Evolutionary conservation across 2,888 invertebrate species (phyloP).

Genomic region (Polymixis flavicincta): DNA sequence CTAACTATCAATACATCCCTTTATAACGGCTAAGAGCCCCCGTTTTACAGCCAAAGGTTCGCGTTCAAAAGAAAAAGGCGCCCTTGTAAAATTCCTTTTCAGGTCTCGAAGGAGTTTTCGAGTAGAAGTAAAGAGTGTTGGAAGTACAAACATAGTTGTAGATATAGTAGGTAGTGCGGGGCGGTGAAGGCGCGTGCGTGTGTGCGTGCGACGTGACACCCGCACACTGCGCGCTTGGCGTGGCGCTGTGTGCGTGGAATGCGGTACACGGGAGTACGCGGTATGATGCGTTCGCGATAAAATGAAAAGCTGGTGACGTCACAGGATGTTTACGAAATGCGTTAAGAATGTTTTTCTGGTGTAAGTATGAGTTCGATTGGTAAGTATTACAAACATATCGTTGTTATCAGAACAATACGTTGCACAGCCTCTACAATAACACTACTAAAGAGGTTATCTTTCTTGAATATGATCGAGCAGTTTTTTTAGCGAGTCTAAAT

Average conservation of each 20-base stretch:
- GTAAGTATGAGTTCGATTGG: conserved; percentile 41
- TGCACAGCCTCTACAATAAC: neutral
- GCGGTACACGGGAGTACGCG: conserved; percentile 72
- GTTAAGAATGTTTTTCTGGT: conserved; percentile 28
- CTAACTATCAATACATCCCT: conserved; percentile 80
- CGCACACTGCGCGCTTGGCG: conserved; percentile 49
- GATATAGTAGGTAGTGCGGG: conserved; percentile 78
- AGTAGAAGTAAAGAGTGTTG: conserved; percentile 71
- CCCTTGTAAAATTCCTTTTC: conserved; percentile 88
- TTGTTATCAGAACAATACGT: neutral
- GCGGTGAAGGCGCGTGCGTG: conserved; percentile 75
- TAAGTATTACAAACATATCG: conserved; percentile 11
- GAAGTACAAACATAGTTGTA: conserved; percentile 74
- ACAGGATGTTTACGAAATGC: conserved; percentile 64
- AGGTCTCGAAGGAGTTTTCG: conserved; percentile 86
- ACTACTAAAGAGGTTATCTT: neutral
- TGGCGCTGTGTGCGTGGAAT: conserved; percentile 78
- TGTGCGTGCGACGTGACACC: conserved; percentile 81
- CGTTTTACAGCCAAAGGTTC: conserved; percentile 84
- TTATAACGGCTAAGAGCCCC: conserved; percentile 80
- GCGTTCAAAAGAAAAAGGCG: conserved; percentile 83
- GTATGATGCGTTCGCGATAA: conserved; percentile 71
- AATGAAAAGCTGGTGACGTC: conserved; percentile 76
- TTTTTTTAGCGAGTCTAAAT: conserved; percentile 6
- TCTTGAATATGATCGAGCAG: neutral